Evolutionary conservation across 2,797 vertebrate species (phyloP).

Genomic region (Sphaeramia orbicularis): DNA sequence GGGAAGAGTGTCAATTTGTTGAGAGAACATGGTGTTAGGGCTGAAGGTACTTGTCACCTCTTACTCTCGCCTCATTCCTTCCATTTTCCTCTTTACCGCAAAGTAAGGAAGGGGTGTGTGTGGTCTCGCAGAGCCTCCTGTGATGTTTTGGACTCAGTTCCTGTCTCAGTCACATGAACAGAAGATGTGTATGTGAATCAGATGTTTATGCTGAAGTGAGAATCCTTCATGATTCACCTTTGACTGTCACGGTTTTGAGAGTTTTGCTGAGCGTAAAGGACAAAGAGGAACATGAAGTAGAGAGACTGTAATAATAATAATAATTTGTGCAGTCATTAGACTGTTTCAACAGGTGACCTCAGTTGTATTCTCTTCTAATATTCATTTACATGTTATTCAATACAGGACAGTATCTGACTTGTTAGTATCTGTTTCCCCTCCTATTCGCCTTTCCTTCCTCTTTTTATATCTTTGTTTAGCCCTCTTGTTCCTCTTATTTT

Average conservation of each 20-base stretch:
- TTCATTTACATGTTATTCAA: too few species aligned
- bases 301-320: neutral
- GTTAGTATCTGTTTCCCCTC: constrained; percentile 48
- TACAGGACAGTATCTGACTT: neutral
- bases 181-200: constrained; percentile 4
- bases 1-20: constrained; percentile 2
- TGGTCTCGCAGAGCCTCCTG: constrained; percentile 13
- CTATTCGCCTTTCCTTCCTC: constrained; percentile 56
- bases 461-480: constrained; percentile 15
- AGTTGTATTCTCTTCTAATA: too few species aligned
- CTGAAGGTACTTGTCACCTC: constrained; percentile 1
- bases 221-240: constrained; percentile 2
- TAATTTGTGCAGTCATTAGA: neutral
- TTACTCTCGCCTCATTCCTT: neutral
- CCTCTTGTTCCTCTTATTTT: constrained; percentile 26
- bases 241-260: constrained; percentile 2
- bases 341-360: too few species aligned
- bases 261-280: neutral
- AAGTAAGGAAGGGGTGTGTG: constrained; percentile 25
- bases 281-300: neutral
- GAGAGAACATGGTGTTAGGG: constrained; percentile 2
- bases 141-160: constrained; percentile 24
- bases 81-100: constrained; percentile 15
- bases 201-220: constrained; percentile 9
- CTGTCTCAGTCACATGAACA: neutral